phyloP scores from a whole-genome alignment of 1,140 invertebrate species.

The Manduca sexta region DNA sequence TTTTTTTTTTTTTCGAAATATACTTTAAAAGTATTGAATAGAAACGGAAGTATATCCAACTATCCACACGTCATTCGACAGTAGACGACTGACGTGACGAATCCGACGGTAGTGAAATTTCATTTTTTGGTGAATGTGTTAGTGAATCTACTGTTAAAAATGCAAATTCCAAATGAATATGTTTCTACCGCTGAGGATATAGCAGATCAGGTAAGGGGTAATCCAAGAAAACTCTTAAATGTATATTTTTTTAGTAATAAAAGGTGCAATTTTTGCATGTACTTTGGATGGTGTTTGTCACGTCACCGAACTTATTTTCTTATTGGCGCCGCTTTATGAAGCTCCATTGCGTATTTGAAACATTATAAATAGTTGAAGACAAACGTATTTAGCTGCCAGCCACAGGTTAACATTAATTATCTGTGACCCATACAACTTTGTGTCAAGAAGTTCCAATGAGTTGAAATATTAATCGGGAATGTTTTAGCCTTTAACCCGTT shows the following conservation, averaged over 20 bases:
- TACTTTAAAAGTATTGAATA: not conserved
- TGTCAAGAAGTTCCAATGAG: not conserved
- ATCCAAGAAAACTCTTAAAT: constrained; percentile 10
- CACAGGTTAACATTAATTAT: not conserved
- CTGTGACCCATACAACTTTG: not conserved
- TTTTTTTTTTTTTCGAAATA: not conserved
- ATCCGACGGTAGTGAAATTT: constrained; percentile 51
- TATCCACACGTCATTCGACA: constrained; percentile 67
- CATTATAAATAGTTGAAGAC: constrained; percentile 20
- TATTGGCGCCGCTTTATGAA: constrained; percentile 32
- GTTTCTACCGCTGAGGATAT: constrained; percentile 94
- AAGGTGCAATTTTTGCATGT: constrained; percentile 30
- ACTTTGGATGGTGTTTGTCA: constrained; percentile 60
- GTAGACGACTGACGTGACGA: constrained; percentile 27
- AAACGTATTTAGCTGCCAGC: constrained; percentile 17
- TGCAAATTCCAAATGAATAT: constrained; percentile 90
- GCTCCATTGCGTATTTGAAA: constrained; percentile 12
- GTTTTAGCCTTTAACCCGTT: constrained; percentile 16
- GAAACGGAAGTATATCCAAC: constrained; percentile 60
- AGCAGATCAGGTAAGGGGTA: constrained; percentile 88
- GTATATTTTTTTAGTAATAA: constrained; percentile 12
- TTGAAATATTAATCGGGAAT: not conserved
- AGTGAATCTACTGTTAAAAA: constrained; percentile 70
- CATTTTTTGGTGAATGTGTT: constrained; percentile 50
- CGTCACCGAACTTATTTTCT: constrained; percentile 66